Base-by-base conservation (phyloP, 2,797 vertebrate genomes). In the Echiichthys vipera region DNA sequence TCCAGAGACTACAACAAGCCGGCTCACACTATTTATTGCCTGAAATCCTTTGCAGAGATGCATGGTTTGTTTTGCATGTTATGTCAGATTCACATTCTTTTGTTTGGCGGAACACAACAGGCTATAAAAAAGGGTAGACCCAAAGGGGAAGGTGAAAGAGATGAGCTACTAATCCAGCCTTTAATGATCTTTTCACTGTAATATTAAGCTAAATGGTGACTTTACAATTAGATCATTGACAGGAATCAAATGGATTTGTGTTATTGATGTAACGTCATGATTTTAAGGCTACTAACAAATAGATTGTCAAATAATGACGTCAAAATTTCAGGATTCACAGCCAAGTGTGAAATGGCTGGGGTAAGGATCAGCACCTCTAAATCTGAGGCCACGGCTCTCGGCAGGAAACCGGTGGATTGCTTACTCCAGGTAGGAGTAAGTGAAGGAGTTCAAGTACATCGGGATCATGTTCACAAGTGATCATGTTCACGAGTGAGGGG, bases 21-120 rank as follows among this genome's bases (percentile, higher is more conserved):
- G 54, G 5, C 22, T 49, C 17, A 0, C 27, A 6, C 40, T 66
- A 12, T 59, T 65, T 68, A 70, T 47, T 46, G 34, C 12, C 4
- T 65, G 14, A 42, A 66, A 67, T 71, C 42, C 47, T 20, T 64
- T 43, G 30, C 65, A 58, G 64, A 63, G 42, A 46, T 36, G 14
- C 37, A 8, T 15, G 34, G 17, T 65, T 65, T 65, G 46, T 53
- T 83, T 80, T 53, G 7, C 32, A 20, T 5, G 69, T 61, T 55
- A 34, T 20, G 25, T 56, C 25, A 58, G 51, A 63, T 80, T 57
- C 50, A 49, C 15, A 46, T 25, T 65, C 49, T 37, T 42, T 68
- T 65, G 30, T 65, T 42, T 78, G 29, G 42, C 27, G 37, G 42
- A 74, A 7, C 12, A 8, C 0, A 59, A n/a, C 59, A 69, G 42